A percentile compares a stretch with the other conserved stretches of the same genome.
Conservation (phyloP, 2,797 vertebrate species). For the Liasis olivaceus region DNA sequence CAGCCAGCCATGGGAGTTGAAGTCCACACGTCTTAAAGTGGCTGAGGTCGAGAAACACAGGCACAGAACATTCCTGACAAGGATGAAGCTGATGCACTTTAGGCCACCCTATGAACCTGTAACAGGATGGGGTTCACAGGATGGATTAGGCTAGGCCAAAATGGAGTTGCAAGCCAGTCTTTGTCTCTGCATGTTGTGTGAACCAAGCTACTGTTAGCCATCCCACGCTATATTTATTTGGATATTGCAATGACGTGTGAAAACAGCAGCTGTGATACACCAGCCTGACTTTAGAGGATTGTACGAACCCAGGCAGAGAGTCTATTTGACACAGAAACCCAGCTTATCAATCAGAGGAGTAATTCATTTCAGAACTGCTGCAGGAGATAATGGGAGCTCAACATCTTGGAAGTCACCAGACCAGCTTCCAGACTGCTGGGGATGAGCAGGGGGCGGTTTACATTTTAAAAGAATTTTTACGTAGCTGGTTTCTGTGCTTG, state of each 20-base stretch:
- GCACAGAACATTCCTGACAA: background rate
- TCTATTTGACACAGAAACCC: background rate
- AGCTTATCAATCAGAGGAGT: too few species aligned
- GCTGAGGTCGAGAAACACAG: too few species aligned
- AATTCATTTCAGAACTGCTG: background rate
- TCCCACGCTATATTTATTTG: background rate
- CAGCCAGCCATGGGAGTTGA: too few species aligned
- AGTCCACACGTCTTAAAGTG: too few species aligned
- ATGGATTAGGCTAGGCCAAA: too few species aligned
- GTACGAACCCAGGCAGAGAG: background rate
- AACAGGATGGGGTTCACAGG: too few species aligned
- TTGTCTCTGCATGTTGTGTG: background rate
- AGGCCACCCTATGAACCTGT: background rate
- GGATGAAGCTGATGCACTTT: background rate
- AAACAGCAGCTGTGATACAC: background rate
- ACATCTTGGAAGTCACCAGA: background rate
- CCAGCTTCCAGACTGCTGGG: background rate
- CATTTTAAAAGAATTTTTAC: background rate
- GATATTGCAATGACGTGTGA: background rate
- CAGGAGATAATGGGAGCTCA: background rate
- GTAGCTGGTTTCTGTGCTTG: accelerated
- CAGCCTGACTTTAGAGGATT: background rate
- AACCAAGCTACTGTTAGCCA: background rate
- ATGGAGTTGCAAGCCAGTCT: background rate
- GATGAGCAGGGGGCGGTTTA: background rate